These are phyloP conservation scores for Pseudomyrmex flavicornis DNA, from an alignment of 1,140 invertebrate genomes.

Conservation along the genomic window DNA sequence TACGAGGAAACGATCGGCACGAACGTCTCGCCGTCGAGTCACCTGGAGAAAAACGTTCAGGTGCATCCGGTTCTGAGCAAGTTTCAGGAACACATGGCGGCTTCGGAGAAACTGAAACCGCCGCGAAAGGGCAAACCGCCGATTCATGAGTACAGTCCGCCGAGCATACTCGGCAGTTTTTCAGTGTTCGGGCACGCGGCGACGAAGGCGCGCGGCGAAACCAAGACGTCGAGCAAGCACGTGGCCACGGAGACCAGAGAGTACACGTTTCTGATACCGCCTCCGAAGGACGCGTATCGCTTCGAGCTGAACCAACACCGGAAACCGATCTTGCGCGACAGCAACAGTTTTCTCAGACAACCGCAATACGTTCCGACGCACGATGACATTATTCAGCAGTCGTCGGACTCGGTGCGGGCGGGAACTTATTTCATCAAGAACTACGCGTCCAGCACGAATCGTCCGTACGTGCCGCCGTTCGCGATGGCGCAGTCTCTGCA, in stretches of 20 bases:
- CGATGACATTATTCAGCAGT: slow-evolving; percentile 54
- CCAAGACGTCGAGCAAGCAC: slow-evolving; percentile 65
- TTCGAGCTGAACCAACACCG: slow-evolving; percentile 78
- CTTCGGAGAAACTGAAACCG: slow-evolving; percentile 77
- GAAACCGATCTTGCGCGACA: slow-evolving; percentile 76
- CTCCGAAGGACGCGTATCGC: slow-evolving; percentile 78
- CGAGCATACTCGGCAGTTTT: slow-evolving; percentile 84
- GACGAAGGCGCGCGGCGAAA: slow-evolving; percentile 78
- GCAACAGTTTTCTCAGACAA: slow-evolving; percentile 69
- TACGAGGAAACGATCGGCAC: slow-evolving; percentile 78
- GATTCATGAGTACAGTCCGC: slow-evolving; percentile 79
- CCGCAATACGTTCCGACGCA: slow-evolving; percentile 58
- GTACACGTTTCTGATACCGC: slow-evolving; percentile 81
- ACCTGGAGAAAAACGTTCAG: slow-evolving; percentile 72
- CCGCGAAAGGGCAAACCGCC: slow-evolving; percentile 73
- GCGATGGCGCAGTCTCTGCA: slow-evolving; percentile 69
- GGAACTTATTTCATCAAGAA: slow-evolving; percentile 78
- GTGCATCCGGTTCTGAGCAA: slow-evolving; percentile 80
- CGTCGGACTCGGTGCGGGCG: slow-evolving; percentile 72
- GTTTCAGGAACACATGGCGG: slow-evolving; percentile 80
- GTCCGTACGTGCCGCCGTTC: slow-evolving; percentile 69
- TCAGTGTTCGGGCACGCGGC: slow-evolving; percentile 82
- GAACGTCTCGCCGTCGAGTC: slow-evolving; percentile 74
- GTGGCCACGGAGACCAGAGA: slow-evolving; percentile 77
- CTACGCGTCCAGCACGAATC: slow-evolving; percentile 50